phyloP scores from a whole-genome alignment of 92 coral and sea anemone species.

The Epizoanthus ramosus region DNA sequence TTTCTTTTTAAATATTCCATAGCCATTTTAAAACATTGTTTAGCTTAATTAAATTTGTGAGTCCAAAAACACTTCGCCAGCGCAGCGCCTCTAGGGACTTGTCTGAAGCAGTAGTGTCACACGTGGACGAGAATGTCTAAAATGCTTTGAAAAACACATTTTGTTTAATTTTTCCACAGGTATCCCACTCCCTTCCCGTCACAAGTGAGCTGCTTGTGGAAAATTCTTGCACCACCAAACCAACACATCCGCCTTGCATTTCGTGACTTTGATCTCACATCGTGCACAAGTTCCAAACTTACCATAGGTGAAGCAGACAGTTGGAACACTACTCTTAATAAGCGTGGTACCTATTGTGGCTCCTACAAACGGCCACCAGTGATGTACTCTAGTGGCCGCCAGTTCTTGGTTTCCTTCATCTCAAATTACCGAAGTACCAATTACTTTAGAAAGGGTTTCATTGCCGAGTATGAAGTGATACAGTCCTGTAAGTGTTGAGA shows the following conservation, averaged over 20 bases:
- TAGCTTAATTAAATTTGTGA: too few relatives aligned
- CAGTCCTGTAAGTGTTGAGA: constrained; percentile 18
- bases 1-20: too few relatives aligned
- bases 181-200: constrained; percentile 31
- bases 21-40: too few relatives aligned
- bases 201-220: constrained; percentile 35
- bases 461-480: constrained; percentile 15
- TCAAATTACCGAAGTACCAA: background rate
- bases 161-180: constrained; percentile 7
- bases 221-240: constrained; percentile 11
- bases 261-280: background rate
- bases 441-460: background rate
- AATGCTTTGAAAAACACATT: background rate
- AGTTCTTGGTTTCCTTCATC: constrained; percentile 13
- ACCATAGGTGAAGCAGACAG: constrained; percentile 11
- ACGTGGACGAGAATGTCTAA: too few relatives aligned
- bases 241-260: constrained; percentile 31
- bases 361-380: background rate
- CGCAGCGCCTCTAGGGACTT: too few relatives aligned
- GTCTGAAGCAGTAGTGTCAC: too few relatives aligned
- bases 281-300: constrained; percentile 10
- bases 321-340: background rate
- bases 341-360: constrained; percentile 6
- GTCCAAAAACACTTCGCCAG: too few relatives aligned
- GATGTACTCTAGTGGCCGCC: background rate